Evolutionary conservation across 2,888 invertebrate species (phyloP), one percentile per base, ranked within the genome.

Genomic region (Sarcophaga caerulescens): DNA sequence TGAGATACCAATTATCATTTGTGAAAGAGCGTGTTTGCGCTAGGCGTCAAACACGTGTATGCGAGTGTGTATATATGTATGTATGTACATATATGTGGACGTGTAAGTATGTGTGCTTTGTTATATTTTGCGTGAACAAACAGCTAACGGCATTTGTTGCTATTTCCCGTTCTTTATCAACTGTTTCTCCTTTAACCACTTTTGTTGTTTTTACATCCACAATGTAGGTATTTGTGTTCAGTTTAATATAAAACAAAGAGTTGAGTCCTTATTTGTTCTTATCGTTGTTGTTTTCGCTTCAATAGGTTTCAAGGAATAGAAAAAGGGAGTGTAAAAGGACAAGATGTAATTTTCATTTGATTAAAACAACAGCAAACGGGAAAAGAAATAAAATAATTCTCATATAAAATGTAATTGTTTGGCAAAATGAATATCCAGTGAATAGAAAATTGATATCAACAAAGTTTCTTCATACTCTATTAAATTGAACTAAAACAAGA

Each of bases 271-370:
- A 1, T 63, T 73, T 57, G 35, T 35, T 10, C 8, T 35, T 35
- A 10, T 35, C 68, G 45, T 69, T 68, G 44, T 82, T 70, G 21
- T 70, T 76, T 35, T 76, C 66, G 21, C 44, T 76, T 65, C 69
- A 63, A 17, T 70, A 57, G 25, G 63, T 60, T 65, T 65, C 59
- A 69, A 52, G 65, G 52, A 52, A 52, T 52, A 52, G n/a, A 79
- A 76, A 79, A 81, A 82, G 52, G 74, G 78, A 83, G 79, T 82
- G 82, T 70, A 73, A 74, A 74, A 85, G 71, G 79, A 81, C 63
- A 68, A 74, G 5, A 83, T 74, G 68, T 74, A 74, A 68, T 79
- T 83, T 80, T 68, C 21, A 63, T 65, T 77, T 63, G 17, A 21
- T 44, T 47, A 60, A 75, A 81, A 59, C 12, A 62, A 17, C 23